Conservation (phyloP, 2,888 invertebrate species). For the Timema cristinae region DNA sequence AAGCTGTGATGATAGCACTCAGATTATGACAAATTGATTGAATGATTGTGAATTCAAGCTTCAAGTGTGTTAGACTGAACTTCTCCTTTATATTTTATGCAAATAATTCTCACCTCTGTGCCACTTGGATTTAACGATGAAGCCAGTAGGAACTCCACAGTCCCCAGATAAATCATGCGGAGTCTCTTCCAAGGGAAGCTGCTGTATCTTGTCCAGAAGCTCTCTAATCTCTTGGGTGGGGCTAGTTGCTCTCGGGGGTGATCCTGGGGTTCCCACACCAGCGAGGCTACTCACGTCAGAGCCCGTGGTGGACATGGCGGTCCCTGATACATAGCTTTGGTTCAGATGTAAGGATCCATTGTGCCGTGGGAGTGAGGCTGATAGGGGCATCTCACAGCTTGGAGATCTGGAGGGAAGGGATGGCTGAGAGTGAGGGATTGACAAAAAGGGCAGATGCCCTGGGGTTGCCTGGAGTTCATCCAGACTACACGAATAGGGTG, state of each 20-base stretch:
- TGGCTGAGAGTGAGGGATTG: slow-evolving; percentile 12
- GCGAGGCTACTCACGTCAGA: slow-evolving; percentile 68
- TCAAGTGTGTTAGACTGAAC: too few relatives aligned
- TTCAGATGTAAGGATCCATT: slow-evolving; percentile 30
- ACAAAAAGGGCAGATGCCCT: too few relatives aligned
- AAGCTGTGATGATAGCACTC: too few relatives aligned
- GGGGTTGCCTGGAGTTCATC: slow-evolving; percentile 51
- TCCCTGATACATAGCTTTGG: slow-evolving; percentile 25
- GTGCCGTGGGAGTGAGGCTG: slow-evolving; percentile 32
- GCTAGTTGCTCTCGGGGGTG: slow-evolving; percentile 78
- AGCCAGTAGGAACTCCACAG: too few relatives aligned
- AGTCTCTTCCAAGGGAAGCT: slow-evolving; percentile 56
- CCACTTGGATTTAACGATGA: too few relatives aligned
- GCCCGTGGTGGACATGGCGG: slow-evolving; percentile 48
- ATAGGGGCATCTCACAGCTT: slow-evolving; percentile 16
- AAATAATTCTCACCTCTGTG: too few relatives aligned
- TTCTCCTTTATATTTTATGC: too few relatives aligned
- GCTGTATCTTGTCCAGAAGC: slow-evolving; percentile 67
- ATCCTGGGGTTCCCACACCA: slow-evolving; percentile 63
- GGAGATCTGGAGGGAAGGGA: slow-evolving; percentile 18
- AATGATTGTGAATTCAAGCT: too few relatives aligned
- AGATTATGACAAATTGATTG: too few relatives aligned
- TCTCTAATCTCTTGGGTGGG: slow-evolving; percentile 73
- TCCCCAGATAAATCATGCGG: too few relatives aligned
- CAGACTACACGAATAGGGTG: slow-evolving; percentile 76